Evolutionary conservation across 2,113 vertebrate genomes (phyloP), one percentile per base, ranked within the genome.

Genomic region (Ceyx cyanopectus): DNA sequence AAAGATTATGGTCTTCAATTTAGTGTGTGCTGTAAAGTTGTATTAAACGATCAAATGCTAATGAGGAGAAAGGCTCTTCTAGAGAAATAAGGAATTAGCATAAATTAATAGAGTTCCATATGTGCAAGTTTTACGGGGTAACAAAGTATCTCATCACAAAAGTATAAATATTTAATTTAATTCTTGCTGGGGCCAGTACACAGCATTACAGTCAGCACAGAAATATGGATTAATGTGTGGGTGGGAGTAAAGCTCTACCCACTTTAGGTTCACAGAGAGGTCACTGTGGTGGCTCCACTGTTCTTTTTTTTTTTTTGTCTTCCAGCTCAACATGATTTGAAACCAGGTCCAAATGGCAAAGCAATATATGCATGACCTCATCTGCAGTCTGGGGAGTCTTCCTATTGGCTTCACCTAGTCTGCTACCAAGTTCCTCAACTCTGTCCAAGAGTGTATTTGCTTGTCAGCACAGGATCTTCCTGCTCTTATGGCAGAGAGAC

Each of bases 101-200:
- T 97, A 96, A 96, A 96, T 95, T 94, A 96, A 96, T 95, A 85
- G 94, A 93, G 89, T 93, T 95, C 93, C 95, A 89, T 93, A 94
- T 96, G 91, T 90, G 89, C 65, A 20, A 75, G 81, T 88, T 95
- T 92, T 96, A 96, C 26, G 8, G 74, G 61, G 85, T 96, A 95
- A 94, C 92, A 95, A 96, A 96, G 93, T 88, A 94, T 92, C 96
- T 96, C 93, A 97, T 96, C 95, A 91, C 84, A 88, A 86, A 95
- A 85, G 77, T 95, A 96, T 96, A 96, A 96, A 96, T 97, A 96
- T 97, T 96, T 96, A 96, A 97, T 97, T 94, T 89, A 27, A 92
- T 91, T 87, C 91, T 95, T 84, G 77, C 70, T 91, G 89, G 83
- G 92, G 92, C 89, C 84, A 76, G 89, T 66, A 84, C 87, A 89